These are phyloP conservation scores for Fragum fragum DNA, from an alignment of 2,888 invertebrate species.

Conservation along the genomic window DNA sequence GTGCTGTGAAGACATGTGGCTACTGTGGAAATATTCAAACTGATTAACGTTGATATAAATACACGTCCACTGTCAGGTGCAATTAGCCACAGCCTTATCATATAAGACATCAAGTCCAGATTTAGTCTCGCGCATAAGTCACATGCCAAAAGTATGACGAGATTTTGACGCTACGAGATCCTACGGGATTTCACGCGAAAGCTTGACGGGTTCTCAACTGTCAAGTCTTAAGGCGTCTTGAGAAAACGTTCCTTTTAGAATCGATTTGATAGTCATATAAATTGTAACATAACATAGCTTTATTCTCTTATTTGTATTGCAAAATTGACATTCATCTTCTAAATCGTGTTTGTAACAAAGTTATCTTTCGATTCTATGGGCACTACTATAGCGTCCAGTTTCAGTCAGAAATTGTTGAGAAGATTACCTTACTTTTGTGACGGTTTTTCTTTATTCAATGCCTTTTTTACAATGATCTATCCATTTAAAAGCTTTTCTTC, in stretches of 20 bases:
- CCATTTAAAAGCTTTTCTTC: too few species aligned
- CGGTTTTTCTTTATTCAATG: too few species aligned
- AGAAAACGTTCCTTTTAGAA: not conserved
- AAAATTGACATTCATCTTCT: too few species aligned
- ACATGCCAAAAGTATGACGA: constrained; percentile 12
- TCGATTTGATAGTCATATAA: too few species aligned
- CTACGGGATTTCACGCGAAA: constrained; percentile 19
- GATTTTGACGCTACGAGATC: constrained; percentile 21
- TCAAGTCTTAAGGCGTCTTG: not conserved
- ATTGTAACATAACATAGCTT: too few species aligned
- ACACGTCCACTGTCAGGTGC: constrained; percentile 10
- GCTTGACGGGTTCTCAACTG: constrained; percentile 8
- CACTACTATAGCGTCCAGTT: too few species aligned
- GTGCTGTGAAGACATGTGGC: constrained; percentile 6
- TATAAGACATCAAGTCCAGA: constrained; percentile 7
- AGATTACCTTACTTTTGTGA: too few species aligned
- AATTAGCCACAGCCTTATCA: constrained; percentile 17
- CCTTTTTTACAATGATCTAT: too few species aligned
- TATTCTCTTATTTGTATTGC: too few species aligned
- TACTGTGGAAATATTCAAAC: not conserved
- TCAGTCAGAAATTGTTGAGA: too few species aligned
- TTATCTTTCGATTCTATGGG: too few species aligned
- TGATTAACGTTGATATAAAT: constrained; percentile 17
- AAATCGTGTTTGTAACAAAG: too few species aligned
- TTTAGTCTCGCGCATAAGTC: constrained; percentile 1